Evolutionary conservation across 1,140 invertebrate genomes (phyloP).

Genomic region (Pseudoatta argentina): DNA sequence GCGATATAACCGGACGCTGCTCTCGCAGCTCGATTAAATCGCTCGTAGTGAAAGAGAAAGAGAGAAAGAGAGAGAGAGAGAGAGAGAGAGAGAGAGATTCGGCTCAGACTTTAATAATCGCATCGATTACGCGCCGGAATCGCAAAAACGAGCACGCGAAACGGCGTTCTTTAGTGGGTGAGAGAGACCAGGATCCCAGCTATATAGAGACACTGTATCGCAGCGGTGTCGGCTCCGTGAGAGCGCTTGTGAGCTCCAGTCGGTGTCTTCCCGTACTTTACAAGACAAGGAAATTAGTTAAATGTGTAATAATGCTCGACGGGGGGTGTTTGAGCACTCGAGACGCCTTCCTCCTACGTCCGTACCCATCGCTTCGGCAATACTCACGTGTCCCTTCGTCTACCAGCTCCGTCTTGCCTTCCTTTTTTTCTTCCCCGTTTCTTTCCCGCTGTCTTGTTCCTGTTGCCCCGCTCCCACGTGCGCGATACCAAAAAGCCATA

Average conservation of each 20-base stretch:
- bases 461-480: slow-evolving; percentile 31
- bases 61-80: not conserved
- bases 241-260: slow-evolving; percentile 34
- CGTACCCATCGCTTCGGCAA: slow-evolving; percentile 20
- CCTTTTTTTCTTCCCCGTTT: slow-evolving; percentile 9
- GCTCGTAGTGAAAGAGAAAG: not conserved
- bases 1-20: slow-evolving; percentile 11
- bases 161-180: slow-evolving; percentile 60
- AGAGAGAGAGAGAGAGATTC: slow-evolving; percentile 25
- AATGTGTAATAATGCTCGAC: slow-evolving; percentile 83
- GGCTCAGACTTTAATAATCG: slow-evolving; percentile 44
- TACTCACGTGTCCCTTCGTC: slow-evolving; percentile 60
- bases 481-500: slow-evolving; percentile 32
- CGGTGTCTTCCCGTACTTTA: slow-evolving; percentile 79
- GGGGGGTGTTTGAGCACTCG: slow-evolving; percentile 66
- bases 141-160: slow-evolving; percentile 48
- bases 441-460: slow-evolving; percentile 30
- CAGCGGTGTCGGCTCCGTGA: slow-evolving; percentile 64
- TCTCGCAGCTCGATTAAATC: slow-evolving; percentile 50
- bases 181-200: slow-evolving; percentile 42
- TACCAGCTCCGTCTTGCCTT: slow-evolving; percentile 11
- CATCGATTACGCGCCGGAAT: slow-evolving; percentile 46
- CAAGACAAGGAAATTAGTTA: slow-evolving; percentile 84
- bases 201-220: slow-evolving; percentile 62
- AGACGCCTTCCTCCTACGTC: slow-evolving; percentile 3